Evolutionary conservation across 2,797 vertebrate genomes (phyloP).

Genomic region (Chaunax sp.): DNA sequence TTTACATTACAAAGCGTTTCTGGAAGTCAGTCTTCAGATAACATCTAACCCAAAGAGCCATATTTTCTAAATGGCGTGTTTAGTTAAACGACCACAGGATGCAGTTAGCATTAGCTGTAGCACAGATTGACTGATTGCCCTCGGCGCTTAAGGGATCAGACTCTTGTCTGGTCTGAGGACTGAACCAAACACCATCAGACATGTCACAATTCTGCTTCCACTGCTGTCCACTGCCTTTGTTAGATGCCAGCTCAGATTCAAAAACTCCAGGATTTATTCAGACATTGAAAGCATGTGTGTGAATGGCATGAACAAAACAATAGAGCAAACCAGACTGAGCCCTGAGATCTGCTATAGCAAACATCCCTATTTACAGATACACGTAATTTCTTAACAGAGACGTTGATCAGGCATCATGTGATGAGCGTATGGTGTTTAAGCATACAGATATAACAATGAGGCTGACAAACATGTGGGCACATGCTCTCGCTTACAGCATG

Average conservation of each 20-base stretch:
- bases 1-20: constrained; percentile 25
- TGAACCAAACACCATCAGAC: constrained; percentile 22
- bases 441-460: background rate
- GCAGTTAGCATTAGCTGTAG: constrained; percentile 66
- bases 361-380: constrained; percentile 3
- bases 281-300: background rate
- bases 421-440: constrained; percentile 5
- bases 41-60: constrained; percentile 60
- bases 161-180: constrained; percentile 47
- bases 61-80: constrained; percentile 66
- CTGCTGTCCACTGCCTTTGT: background rate
- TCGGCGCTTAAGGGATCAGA: constrained; percentile 36
- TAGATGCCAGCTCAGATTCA: background rate
- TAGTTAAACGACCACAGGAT: constrained; percentile 68
- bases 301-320: constrained; percentile 1
- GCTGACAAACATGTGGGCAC: constrained; percentile 33
- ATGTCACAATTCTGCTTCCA: constrained; percentile 15
- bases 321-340: background rate
- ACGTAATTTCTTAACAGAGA: constrained; percentile 36
- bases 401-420: constrained; percentile 13
- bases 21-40: constrained; percentile 60
- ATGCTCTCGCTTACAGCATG: constrained; percentile 21
- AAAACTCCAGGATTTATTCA: constrained; percentile 8
- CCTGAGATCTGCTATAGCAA: constrained; percentile 6
- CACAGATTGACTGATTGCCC: constrained; percentile 60